Evolutionary conservation across 1,140 invertebrate species (phyloP).

Genomic region (Drosophila azteca): DNA sequence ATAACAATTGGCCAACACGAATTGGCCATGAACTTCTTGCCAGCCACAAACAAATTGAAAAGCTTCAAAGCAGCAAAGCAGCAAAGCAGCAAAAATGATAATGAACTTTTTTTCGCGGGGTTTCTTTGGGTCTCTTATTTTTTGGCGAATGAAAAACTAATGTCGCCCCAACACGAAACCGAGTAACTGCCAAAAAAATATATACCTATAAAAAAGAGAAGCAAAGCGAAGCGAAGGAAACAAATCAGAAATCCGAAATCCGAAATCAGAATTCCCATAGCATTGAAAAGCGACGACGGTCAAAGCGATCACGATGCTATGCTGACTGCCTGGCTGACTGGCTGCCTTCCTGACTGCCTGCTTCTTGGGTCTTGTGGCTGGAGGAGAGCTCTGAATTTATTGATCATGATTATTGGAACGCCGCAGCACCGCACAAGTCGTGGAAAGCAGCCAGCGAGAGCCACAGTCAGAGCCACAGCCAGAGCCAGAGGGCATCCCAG

Average conservation of each 20-base stretch:
- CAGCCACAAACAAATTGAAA: slow-evolving; percentile 51
- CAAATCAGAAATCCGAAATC: slow-evolving; percentile 24
- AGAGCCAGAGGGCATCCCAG: not conserved
- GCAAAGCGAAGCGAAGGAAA: too few relatives aligned
- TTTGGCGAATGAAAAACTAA: slow-evolving; percentile 41
- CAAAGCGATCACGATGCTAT: slow-evolving; percentile 63
- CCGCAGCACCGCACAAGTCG: slow-evolving; percentile 61
- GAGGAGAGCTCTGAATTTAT: slow-evolving; percentile 61
- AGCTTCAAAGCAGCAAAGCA: not conserved
- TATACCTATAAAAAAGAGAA: slow-evolving; percentile 2
- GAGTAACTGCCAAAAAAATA: slow-evolving; percentile 25
- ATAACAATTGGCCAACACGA: slow-evolving; percentile 49
- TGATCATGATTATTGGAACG: slow-evolving; percentile 74
- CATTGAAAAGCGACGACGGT: slow-evolving; percentile 59
- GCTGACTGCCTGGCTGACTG: not conserved
- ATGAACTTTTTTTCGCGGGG: slow-evolving; percentile 37
- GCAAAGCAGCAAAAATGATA: slow-evolving; percentile 15
- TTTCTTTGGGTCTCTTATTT: too few relatives aligned
- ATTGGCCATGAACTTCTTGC: slow-evolving; percentile 50
- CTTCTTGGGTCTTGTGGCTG: too few relatives aligned
- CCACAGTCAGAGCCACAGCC: slow-evolving; percentile 10
- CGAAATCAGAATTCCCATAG: slow-evolving; percentile 63
- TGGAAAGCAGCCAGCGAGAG: slow-evolving; percentile 44
- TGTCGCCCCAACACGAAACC: slow-evolving; percentile 61
- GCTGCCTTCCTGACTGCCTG: too few relatives aligned